phyloP scores from a whole-genome alignment of 1,140 invertebrate genomes.

The Pomacea maculata region DNA sequence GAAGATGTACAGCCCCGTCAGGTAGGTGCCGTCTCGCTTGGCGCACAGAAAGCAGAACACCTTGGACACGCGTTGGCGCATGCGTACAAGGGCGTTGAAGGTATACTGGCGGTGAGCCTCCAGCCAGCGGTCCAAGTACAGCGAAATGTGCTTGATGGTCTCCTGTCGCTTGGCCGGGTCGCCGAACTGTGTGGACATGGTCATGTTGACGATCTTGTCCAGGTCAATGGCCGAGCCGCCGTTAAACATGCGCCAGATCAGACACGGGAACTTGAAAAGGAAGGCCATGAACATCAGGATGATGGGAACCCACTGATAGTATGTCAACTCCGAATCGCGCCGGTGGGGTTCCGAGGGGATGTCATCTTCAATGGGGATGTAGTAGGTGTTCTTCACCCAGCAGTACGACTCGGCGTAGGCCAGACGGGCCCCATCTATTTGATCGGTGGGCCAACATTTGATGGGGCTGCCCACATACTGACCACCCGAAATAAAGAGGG shows the following conservation, averaged over 20 bases:
- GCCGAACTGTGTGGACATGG: constrained; percentile 49
- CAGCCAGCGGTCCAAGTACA: constrained; percentile 59
- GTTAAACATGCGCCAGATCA: constrained; percentile 59
- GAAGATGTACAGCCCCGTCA: constrained; percentile 67
- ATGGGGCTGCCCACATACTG: constrained; percentile 84
- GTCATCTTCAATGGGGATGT: constrained; percentile 60
- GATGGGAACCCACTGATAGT: constrained; percentile 65
- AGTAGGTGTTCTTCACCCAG: constrained; percentile 68
- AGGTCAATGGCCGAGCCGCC: constrained; percentile 54
- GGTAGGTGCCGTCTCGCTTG: constrained; percentile 67
- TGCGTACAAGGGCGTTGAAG: constrained; percentile 49
- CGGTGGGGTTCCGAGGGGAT: constrained; percentile 52
- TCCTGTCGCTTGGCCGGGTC: constrained; percentile 49
- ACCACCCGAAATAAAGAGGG: constrained; percentile 53
- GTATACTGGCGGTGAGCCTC: constrained; percentile 57
- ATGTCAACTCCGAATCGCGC: constrained; percentile 53
- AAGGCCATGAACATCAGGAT: constrained; percentile 62
- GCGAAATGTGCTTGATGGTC: constrained; percentile 51
- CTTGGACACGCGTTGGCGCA: constrained; percentile 49
- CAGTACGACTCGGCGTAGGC: constrained; percentile 65
- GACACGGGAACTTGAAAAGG: constrained; percentile 59
- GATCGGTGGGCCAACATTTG: constrained; percentile 66
- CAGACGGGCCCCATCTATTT: constrained; percentile 55
- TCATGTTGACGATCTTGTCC: constrained; percentile 55
- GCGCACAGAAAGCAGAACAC: constrained; percentile 61